Conservation (phyloP, 2,113 vertebrate genomes). For the Ictalurus punctatus region DNA sequence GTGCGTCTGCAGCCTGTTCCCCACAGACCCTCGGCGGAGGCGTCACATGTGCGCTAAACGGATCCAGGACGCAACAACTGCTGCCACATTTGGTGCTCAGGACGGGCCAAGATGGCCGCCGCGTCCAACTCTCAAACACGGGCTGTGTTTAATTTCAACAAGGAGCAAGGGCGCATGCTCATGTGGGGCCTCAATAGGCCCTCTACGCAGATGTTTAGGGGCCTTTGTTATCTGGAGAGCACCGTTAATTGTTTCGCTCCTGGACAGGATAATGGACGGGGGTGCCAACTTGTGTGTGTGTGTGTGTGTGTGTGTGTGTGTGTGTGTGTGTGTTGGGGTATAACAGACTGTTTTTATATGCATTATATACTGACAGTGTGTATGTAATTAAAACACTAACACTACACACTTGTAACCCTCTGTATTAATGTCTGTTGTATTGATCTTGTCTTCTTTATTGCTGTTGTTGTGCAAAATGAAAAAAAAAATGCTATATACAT, state of each 20-base stretch:
- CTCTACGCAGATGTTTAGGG: constrained; percentile 72
- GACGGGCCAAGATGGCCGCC: constrained; percentile 60
- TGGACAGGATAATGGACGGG: constrained; percentile 61
- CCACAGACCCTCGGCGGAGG: constrained; percentile 55
- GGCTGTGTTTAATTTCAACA: constrained; percentile 64
- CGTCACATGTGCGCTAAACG: constrained; percentile 59
- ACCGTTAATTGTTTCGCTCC: constrained; percentile 70
- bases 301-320: constrained; percentile 33
- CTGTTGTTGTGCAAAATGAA: neutral
- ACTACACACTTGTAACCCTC: neutral
- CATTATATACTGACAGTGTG: neutral
- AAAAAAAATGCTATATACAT: neutral
- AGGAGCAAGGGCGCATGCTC: constrained; percentile 61
- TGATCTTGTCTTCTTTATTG: neutral
- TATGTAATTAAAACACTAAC: neutral
- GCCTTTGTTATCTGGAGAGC: constrained; percentile 69
- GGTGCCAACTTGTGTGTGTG: constrained; percentile 59
- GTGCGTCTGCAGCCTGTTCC: constrained; percentile 57
- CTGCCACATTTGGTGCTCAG: constrained; percentile 65
- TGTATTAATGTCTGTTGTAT: neutral
- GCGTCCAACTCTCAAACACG: constrained; percentile 25
- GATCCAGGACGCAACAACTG: constrained; percentile 68
- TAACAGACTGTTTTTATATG: constrained; percentile 1
- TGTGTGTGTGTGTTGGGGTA: neutral
- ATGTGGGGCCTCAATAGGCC: constrained; percentile 59